phyloP scores from a whole-genome alignment of 2,888 invertebrate genomes.

The Gastracanthus pulcherrimus region DNA sequence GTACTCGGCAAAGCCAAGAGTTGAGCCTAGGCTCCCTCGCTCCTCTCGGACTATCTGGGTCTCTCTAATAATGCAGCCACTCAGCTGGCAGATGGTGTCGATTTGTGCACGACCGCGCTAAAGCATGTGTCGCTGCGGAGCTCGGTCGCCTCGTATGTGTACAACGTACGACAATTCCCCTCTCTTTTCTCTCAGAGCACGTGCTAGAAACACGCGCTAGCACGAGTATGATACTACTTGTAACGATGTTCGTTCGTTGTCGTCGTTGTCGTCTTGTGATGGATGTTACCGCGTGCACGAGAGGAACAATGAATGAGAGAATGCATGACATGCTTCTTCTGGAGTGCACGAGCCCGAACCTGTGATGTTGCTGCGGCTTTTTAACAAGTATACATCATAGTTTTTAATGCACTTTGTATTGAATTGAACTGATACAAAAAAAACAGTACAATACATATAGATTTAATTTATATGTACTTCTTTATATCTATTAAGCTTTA shows the following conservation, averaged over 20 bases:
- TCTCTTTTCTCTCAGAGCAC: not conserved
- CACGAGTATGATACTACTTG: not conserved
- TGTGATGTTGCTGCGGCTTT: no score
- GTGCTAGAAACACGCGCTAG: not conserved
- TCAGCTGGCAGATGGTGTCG: conserved; percentile 63
- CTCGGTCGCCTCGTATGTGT: not conserved
- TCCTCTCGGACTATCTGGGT: no score
- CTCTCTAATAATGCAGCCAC: conserved; percentile 60
- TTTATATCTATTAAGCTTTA: no score
- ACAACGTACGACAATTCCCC: not conserved
- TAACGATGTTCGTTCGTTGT: not conserved
- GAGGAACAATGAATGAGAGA: not conserved
- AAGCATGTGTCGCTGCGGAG: conserved; percentile 8
- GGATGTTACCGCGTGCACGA: not conserved
- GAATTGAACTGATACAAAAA: no score
- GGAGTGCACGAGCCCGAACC: not conserved
- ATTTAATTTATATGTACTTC: no score
- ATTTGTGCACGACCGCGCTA: conserved; percentile 49
- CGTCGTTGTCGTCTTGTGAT: no score
- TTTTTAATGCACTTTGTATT: no score
- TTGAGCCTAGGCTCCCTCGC: not conserved
- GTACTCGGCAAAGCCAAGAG: not conserved
- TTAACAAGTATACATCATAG: no score
- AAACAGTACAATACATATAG: no score
- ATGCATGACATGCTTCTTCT: not conserved